phyloP scores from a whole-genome alignment of 2,888 invertebrate genomes.

The Sarcophaga rosellei region DNA sequence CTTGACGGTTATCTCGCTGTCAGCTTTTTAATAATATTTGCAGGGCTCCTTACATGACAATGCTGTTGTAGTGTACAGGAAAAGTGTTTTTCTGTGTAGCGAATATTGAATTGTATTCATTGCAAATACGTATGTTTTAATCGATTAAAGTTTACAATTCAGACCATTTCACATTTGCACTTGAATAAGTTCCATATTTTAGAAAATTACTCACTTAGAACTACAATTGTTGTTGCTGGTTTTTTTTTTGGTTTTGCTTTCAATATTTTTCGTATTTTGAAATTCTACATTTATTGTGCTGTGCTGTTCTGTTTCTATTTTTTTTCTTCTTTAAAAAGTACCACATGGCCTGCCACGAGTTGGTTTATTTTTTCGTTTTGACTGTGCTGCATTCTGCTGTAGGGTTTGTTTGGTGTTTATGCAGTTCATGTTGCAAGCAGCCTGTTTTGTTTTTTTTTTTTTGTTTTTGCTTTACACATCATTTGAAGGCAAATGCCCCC shows the following conservation, averaged over 20 bases:
- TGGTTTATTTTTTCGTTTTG: constrained; percentile 5
- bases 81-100: no score
- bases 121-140: not conserved
- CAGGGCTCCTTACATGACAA: no score
- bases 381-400: not conserved
- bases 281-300: constrained; percentile 21
- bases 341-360: constrained; percentile 65
- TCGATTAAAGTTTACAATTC: constrained; percentile 17
- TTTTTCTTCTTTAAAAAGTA: constrained; percentile 38
- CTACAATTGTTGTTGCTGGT: constrained; percentile 24
- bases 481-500: constrained; percentile 56
- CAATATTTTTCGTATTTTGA: constrained; percentile 14
- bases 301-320: not conserved
- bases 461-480: constrained; percentile 25
- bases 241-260: not conserved
- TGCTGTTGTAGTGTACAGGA: no score
- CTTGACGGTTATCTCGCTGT: no score
- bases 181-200: constrained; percentile 59
- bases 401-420: constrained; percentile 17
- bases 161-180: constrained; percentile 49
- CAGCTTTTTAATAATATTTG: no score
- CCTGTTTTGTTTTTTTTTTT: constrained; percentile 3
- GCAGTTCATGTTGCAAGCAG: constrained; percentile 40
- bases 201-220: constrained; percentile 48
- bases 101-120: not conserved